phyloP scores from a whole-genome alignment of 1,140 invertebrate species.

The Diabrotica virgifera region DNA sequence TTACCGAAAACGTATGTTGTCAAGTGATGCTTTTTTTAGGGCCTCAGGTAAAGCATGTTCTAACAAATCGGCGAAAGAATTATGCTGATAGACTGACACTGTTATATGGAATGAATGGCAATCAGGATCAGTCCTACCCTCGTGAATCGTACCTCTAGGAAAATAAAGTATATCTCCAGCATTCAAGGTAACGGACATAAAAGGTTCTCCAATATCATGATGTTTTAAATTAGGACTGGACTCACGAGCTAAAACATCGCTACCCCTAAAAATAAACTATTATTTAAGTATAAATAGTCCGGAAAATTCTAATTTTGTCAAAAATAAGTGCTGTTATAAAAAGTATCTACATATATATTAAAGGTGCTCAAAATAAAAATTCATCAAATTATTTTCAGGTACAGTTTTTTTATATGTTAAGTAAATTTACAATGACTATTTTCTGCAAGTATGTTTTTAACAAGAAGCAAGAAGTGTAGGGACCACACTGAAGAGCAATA shows the following conservation, averaged over 20 bases:
- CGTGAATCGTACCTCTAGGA: conserved; percentile 91
- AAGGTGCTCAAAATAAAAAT: no score
- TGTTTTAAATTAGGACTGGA: conserved; percentile 83
- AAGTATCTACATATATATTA: no score
- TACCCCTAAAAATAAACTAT: conserved; percentile 33
- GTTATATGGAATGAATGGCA: conserved; percentile 91
- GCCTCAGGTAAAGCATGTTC: conserved; percentile 77
- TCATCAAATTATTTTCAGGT: no score
- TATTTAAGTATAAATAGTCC: not conserved
- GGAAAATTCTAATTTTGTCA: not conserved
- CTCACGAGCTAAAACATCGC: conserved; percentile 69
- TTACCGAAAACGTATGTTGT: conserved; percentile 69
- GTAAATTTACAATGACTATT: no score
- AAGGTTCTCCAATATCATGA: conserved; percentile 74
- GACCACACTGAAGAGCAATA: no score
- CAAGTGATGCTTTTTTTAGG: conserved; percentile 66
- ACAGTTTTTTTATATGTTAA: no score
- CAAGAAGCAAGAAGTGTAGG: no score
- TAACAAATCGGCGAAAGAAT: conserved; percentile 85
- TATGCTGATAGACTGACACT: conserved; percentile 87
- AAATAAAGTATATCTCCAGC: conserved; percentile 91
- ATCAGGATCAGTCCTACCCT: conserved; percentile 71
- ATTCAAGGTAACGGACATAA: conserved; percentile 77
- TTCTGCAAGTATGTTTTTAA: no score
- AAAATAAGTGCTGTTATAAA: not conserved